These are phyloP conservation scores for Pitta sordida DNA, from an alignment of 2,113 vertebrate genomes.

Conservation along the genomic window DNA sequence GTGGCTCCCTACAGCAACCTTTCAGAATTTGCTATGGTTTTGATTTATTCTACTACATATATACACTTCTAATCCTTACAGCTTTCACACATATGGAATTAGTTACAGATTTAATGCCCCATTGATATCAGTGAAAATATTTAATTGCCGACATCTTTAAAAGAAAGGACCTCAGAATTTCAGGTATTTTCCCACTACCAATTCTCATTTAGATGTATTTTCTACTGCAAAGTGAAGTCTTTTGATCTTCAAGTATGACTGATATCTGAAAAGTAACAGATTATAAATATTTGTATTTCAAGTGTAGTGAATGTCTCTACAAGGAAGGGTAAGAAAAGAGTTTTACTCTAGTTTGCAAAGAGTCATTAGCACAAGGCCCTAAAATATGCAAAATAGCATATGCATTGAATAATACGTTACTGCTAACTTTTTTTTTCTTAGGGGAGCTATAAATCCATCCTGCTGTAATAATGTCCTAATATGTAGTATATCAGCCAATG, in stretches of 20 bases:
- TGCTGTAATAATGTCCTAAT: background rate
- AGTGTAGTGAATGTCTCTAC: background rate
- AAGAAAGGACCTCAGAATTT: background rate
- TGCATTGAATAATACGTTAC: background rate
- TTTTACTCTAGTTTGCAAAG: background rate
- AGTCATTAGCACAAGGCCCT: background rate
- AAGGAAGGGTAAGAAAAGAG: background rate
- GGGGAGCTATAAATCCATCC: background rate
- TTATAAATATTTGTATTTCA: background rate
- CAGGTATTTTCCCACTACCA: background rate
- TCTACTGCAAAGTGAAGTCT: background rate
- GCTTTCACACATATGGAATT: conserved; percentile 15
- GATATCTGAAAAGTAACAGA: background rate
- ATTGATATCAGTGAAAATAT: conserved; percentile 33
- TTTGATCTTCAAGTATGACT: background rate
- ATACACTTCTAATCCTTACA: background rate
- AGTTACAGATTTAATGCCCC: conserved; percentile 29
- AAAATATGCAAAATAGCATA: background rate
- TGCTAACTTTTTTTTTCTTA: background rate
- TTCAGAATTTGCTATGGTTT: conserved; percentile 32
- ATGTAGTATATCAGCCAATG: background rate
- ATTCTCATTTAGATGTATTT: background rate
- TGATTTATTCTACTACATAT: conserved; percentile 33
- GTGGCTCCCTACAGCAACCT: background rate
- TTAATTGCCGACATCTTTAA: conserved; percentile 21